Percentiles rank a stretch among this genome's conserved stretches.
Evolutionary conservation across 2,113 vertebrate species (phyloP).

Genomic region (Melanerpes aurifrons): DNA sequence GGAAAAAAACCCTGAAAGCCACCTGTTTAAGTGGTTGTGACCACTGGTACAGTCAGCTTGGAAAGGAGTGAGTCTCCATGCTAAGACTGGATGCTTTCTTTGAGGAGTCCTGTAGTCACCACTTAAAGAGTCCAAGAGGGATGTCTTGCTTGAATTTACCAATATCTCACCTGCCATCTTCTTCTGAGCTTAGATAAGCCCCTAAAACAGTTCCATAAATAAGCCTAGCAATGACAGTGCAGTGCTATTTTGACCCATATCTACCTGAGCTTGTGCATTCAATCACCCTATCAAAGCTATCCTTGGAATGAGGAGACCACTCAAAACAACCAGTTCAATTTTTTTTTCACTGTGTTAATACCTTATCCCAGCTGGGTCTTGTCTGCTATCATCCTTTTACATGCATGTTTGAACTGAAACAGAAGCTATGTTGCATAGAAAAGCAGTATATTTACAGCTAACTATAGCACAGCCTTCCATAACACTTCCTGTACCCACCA

Average conservation of each 20-base stretch:
- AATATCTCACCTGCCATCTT: neutral
- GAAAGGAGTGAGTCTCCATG: neutral
- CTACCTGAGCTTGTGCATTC: neutral
- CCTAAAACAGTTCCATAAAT: neutral
- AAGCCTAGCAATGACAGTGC: neutral
- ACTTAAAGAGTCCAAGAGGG: neutral
- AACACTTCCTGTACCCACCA: neutral
- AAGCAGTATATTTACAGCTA: neutral
- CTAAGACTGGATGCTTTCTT: neutral
- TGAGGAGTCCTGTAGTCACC: neutral
- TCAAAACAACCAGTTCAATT: neutral
- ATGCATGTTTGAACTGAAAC: neutral
- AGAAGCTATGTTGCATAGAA: neutral
- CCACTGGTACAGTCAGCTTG: neutral
- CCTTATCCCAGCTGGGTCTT: neutral
- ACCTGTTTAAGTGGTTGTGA: neutral
- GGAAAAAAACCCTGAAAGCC: accelerated
- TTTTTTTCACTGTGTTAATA: neutral
- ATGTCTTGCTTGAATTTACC: neutral
- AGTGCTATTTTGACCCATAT: neutral
- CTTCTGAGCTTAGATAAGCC: neutral
- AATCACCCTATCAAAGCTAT: neutral
- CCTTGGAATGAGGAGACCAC: neutral
- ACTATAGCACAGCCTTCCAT: neutral
- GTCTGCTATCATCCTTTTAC: neutral